Evolutionary conservation across 2,113 vertebrate species (phyloP).

Genomic region (Variabilichromis moorii): DNA sequence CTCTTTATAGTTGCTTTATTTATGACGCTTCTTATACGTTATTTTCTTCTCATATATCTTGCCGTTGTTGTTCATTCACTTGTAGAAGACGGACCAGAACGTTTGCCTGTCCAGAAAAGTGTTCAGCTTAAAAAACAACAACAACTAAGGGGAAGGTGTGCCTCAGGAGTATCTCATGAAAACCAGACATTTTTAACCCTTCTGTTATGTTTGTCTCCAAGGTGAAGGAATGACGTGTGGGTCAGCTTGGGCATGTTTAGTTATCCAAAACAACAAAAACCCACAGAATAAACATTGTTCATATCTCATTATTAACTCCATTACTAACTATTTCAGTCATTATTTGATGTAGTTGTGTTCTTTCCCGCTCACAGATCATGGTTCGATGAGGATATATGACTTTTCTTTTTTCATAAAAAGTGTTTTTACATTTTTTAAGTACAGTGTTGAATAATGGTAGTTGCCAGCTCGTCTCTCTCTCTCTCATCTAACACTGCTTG

Average conservation of each 20-base stretch:
- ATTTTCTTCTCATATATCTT: background rate
- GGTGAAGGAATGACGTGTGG: background rate
- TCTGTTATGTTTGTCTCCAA: background rate
- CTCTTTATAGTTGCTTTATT: background rate
- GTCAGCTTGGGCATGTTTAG: background rate
- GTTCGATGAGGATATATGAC: background rate
- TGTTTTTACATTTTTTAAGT: background rate
- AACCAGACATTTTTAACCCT: background rate
- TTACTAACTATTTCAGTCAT: background rate
- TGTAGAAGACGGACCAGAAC: background rate
- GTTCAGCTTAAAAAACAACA: background rate
- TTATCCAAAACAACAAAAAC: background rate
- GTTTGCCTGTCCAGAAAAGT: background rate
- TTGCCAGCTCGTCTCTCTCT: background rate
- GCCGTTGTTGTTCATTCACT: background rate
- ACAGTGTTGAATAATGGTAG: background rate
- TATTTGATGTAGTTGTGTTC: background rate
- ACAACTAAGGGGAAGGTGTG: background rate
- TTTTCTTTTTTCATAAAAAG: background rate
- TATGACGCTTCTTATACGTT: rapidly evolving
- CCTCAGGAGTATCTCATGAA: background rate
- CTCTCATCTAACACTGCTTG: background rate
- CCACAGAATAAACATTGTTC: background rate
- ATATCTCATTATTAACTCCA: background rate
- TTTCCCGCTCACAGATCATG: background rate